Percentiles rank a stretch among this genome's conserved stretches.
Conservation (phyloP, 1,140 invertebrate genomes). For the Drosophila truncata region DNA sequence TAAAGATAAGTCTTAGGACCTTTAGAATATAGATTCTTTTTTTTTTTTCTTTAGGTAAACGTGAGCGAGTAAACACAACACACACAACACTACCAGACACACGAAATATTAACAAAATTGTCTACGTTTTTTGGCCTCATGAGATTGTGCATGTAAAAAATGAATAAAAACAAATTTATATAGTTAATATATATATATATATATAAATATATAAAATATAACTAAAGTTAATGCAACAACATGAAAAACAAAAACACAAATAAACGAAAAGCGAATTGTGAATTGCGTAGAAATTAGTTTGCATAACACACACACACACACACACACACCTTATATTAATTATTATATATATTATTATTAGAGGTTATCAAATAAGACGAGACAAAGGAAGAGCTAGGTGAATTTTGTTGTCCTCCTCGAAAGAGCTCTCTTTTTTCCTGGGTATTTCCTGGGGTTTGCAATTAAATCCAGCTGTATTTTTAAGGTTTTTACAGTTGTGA, state of each 20-base stretch:
- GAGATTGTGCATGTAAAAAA: slow-evolving; percentile 81
- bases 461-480: slow-evolving; percentile 1
- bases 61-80: slow-evolving; percentile 18
- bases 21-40: slow-evolving; percentile 22
- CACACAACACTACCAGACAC: slow-evolving; percentile 11
- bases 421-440: not conserved
- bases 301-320: slow-evolving; percentile 29
- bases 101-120: slow-evolving; percentile 25
- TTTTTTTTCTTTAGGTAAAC: slow-evolving; percentile 35
- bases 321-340: slow-evolving; percentile 14
- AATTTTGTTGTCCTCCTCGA: slow-evolving; percentile 34
- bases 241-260: slow-evolving; percentile 6
- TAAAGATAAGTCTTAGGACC: slow-evolving; percentile 32
- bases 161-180: slow-evolving; percentile 46
- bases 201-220: slow-evolving; percentile 31
- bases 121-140: slow-evolving; percentile 69
- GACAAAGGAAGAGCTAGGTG: slow-evolving; percentile 4
- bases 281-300: slow-evolving; percentile 64
- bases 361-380: slow-evolving; percentile 29
- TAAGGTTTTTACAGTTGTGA: slow-evolving; percentile 31
- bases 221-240: slow-evolving; percentile 43
- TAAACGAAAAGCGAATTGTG: slow-evolving; percentile 71
- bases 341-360: slow-evolving; percentile 2
- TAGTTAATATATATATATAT: slow-evolving; percentile 55
- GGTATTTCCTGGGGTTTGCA: not conserved